phyloP scores from a whole-genome alignment of 92 coral and sea anemone species.

The Zoanthus solanderi region DNA sequence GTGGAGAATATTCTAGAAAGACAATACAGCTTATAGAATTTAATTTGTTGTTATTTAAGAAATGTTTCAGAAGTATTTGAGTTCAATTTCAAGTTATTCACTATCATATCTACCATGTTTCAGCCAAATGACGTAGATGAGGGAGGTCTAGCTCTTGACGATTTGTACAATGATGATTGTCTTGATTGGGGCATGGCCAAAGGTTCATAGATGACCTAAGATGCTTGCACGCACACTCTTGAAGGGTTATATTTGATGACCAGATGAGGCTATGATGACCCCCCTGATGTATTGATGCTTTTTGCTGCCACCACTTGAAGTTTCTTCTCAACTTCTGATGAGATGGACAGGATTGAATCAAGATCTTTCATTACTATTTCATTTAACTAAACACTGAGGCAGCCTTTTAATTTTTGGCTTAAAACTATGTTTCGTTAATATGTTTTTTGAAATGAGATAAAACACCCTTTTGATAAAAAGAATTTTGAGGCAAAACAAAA shows the following conservation, averaged over 20 bases:
- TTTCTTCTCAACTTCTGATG: slow-evolving; percentile 30
- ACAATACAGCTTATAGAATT: neutral
- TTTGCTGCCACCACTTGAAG: slow-evolving; percentile 42
- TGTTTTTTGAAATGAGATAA: neutral
- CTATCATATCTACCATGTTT: slow-evolving; percentile 43
- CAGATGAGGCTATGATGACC: slow-evolving; percentile 42
- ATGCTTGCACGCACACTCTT: slow-evolving; percentile 45
- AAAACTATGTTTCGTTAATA: neutral
- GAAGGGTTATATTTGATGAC: slow-evolving; percentile 52
- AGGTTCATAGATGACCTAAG: slow-evolving; percentile 56
- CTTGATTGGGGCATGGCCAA: slow-evolving; percentile 56
- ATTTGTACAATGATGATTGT: slow-evolving; percentile 50
- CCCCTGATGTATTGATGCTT: slow-evolving; percentile 44
- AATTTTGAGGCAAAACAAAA: neutral
- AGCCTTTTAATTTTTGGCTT: neutral
- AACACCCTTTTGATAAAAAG: neutral
- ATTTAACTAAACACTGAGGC: neutral
- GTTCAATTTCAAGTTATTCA: slow-evolving; percentile 32
- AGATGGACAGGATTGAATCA: slow-evolving; percentile 43
- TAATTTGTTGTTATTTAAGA: neutral
- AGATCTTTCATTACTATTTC: slow-evolving; percentile 31
- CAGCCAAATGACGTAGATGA: slow-evolving; percentile 52
- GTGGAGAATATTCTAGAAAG: neutral
- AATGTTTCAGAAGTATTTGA: neutral
- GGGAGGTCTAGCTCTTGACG: slow-evolving; percentile 49